Base-by-base conservation (phyloP, 2,797 vertebrate genomes). In the Benthosema pterotum region DNA sequence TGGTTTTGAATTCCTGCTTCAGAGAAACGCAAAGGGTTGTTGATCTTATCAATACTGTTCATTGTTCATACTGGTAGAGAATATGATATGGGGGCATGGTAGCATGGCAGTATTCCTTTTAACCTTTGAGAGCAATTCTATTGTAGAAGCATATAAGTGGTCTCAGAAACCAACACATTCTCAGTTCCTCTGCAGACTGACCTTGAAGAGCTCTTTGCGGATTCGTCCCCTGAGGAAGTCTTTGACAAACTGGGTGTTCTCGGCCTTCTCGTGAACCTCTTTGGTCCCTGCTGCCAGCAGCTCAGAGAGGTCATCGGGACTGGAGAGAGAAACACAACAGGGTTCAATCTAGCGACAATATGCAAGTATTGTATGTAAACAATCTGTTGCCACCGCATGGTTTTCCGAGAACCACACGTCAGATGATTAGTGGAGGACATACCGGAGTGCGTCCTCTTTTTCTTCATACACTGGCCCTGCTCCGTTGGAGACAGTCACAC, bases 201-300 rank as follows among this genome's bases (percentile, higher is more conserved):
- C 98, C 95, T 98, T 97, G 78, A 99, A 99, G 8, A 98, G 92
- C 74, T 98, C 95, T 86, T 91, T 93, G 69, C 90, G 91, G 75
- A 99, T 98, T 47, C 88, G 93, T 12, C 98, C 98, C 73, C 88
- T 94, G 63, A 99, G 93, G 80, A 99, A 99, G 71, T 98, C 96
- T 85, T 97, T 99, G 69, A 99, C 97, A 74, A 99, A 99, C 79
- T 94, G 93, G 0, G 95, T 95, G 84, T 96, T 99, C 84, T 98
- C 96, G 0, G 97, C 98, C 60, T 91, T 94, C 76, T 96, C 94
- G 0, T 99, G 98, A 17, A 96, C 94, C 38, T 96, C 95, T 77
- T 96, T 98, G 1, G 98, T 99, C 18, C 97, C 96, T 62, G 95
- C 95, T 69, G 96, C 96, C 71, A 99, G 89, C 88, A 99, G 83